Base-by-base conservation (phyloP, 1,140 invertebrate species). In the Meteorus sp. region DNA sequence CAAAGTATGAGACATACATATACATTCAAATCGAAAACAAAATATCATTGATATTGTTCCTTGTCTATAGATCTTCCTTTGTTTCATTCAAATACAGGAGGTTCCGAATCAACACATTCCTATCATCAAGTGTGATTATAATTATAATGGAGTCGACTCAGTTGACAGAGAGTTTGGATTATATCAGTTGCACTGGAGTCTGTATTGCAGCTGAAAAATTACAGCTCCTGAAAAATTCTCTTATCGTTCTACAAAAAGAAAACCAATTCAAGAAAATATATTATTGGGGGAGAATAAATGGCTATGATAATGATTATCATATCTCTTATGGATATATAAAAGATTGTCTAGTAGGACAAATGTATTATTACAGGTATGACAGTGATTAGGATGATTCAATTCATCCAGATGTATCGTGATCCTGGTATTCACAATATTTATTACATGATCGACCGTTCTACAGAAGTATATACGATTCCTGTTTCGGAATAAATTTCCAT, bases 251-350 rank as follows among this genome's bases (percentile, higher is more conserved):
- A 13, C 85, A 90, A 71, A 83, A 85, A 43, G 89, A 92, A 67
- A 91, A 91, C 76, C 88, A 91, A 67, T 90, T 91, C 69, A 72
- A 76, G 1, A 84, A 85, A 59, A 84, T 88, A 45, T 90, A 85
- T 61, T 89, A 90, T 60, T 90, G 88, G 88, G 90, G 89, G 1
- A 83, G 84, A 68, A 85, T 92, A 33, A 82, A 85, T 52, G 89
- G 88, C 0, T 74, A 81, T 0, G 80, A 84, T 37, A 80, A 75
- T 4, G 89, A 91, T 76, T 92, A 92, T 69, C 87, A 88, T 65
- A 83, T 92, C 35, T 85, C 88, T 2, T 90, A 84, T 67, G 89
- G 89, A 11, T 88, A 87, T 56, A 78, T 80, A 15, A 85, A 82
- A 41, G 88, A 92, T 67, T 87, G 84, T 25, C 67, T 91, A 2